Conservation (phyloP, 2,888 invertebrate genomes). For the Osedax fenrisi region DNA sequence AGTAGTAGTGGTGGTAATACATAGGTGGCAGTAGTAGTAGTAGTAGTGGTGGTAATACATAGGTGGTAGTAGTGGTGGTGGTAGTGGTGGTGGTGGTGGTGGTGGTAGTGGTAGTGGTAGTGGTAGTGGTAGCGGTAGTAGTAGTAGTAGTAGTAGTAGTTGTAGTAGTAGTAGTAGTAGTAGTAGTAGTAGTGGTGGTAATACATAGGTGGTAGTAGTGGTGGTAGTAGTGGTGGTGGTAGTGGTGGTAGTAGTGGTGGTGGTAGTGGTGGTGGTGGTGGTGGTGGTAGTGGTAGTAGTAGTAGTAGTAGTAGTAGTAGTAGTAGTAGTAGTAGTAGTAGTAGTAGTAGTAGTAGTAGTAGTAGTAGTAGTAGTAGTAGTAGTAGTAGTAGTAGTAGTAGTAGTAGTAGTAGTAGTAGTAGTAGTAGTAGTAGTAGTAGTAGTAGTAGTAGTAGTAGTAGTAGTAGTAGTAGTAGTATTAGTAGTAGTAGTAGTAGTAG, state of each 20-base stretch:
- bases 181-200: not conserved
- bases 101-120: not conserved
- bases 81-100: not conserved
- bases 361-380: not conserved
- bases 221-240: not conserved
- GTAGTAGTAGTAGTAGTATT: not conserved
- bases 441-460: not conserved
- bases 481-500: not conserved
- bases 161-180: not conserved
- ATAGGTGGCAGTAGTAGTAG: not conserved
- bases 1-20: not conserved
- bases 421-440: not conserved
- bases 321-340: conserved; percentile 11
- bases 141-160: not conserved
- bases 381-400: conserved; percentile 9
- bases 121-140: not conserved
- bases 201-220: not conserved
- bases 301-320: conserved; percentile 14
- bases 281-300: not conserved
- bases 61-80: not conserved
- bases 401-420: not conserved
- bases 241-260: not conserved
- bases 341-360: conserved; percentile 11
- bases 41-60: not conserved
- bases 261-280: not conserved